phyloP scores from a whole-genome alignment of 2,797 vertebrate species.

The Pangasius larnaudii region DNA sequence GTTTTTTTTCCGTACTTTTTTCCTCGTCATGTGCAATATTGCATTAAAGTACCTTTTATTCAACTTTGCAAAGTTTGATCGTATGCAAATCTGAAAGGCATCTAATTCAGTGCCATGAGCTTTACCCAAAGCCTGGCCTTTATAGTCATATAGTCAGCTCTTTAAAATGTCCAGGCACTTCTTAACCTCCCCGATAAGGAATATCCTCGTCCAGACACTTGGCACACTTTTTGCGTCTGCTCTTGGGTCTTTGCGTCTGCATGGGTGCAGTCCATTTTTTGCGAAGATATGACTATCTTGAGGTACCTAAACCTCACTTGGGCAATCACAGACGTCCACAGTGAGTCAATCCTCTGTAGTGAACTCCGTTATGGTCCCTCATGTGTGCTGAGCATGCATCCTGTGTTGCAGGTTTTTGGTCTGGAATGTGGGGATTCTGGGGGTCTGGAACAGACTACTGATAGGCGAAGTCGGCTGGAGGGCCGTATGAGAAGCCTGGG shows the following conservation, averaged over 20 bases:
- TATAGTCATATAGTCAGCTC: slow-evolving; percentile 44
- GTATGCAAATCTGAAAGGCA: slow-evolving; percentile 61
- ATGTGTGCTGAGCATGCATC: not conserved
- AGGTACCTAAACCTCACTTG: not conserved
- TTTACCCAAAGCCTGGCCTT: slow-evolving; percentile 42
- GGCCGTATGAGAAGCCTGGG: slow-evolving; percentile 81
- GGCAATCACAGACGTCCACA: not conserved
- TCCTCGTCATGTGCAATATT: slow-evolving; percentile 70
- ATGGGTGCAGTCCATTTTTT: slow-evolving; percentile 26
- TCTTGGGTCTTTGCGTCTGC: too few relatives aligned
- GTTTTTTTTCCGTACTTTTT: not conserved
- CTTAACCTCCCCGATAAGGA: slow-evolving; percentile 49
- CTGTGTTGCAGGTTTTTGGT: not conserved
- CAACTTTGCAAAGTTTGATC: slow-evolving; percentile 43
- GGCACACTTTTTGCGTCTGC: slow-evolving; percentile 61
- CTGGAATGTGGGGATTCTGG: slow-evolving; percentile 17
- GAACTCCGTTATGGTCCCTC: slow-evolving; percentile 44
- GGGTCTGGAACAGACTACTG: slow-evolving; percentile 61
- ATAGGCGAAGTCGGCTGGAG: slow-evolving; percentile 69
- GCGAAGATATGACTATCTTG: not conserved
- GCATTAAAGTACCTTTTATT: slow-evolving; percentile 37
- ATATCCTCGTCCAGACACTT: slow-evolving; percentile 54
- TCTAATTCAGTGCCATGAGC: slow-evolving; percentile 38
- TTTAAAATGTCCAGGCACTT: slow-evolving; percentile 73
- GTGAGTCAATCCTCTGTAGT: not conserved